A percentile compares a stretch with the other conserved stretches of the same genome.
phyloP scores from a whole-genome alignment of 1,140 invertebrate species.

The Aphelinus atriplicis region DNA sequence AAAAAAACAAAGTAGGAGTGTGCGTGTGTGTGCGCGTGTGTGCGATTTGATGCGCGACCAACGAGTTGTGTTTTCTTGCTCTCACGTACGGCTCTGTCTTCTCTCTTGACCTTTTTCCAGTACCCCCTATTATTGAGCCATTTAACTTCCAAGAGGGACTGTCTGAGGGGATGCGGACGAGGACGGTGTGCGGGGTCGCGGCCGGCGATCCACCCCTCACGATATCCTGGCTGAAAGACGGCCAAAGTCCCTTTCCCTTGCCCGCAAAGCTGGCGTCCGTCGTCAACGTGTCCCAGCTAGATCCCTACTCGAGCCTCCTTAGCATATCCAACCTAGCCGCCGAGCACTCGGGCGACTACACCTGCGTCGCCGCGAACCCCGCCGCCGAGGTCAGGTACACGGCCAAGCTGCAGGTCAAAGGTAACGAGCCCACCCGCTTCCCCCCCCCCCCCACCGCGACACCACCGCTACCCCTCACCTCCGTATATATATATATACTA shows the following conservation, averaged over 20 bases:
- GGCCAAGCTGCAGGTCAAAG: conserved; percentile 84
- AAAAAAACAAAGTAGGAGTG: not conserved
- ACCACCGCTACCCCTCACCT: too few species aligned
- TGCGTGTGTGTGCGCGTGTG: not conserved
- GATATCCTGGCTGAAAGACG: conserved; percentile 83
- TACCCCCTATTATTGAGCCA: conserved; percentile 85
- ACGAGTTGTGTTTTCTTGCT: conserved; percentile 63
- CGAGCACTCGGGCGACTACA: conserved; percentile 82
- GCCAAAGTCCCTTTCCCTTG: conserved; percentile 68
- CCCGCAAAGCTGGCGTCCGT: conserved; percentile 69
- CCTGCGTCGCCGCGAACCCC: conserved; percentile 82
- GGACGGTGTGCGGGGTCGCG: conserved; percentile 85
- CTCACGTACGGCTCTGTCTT: conserved; percentile 72
- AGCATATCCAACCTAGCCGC: conserved; percentile 80
- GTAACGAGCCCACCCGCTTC: conserved; percentile 69
- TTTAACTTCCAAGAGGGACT: conserved; percentile 85
- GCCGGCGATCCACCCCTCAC: conserved; percentile 80
- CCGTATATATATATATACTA: too few species aligned
- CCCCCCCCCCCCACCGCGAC: not conserved
- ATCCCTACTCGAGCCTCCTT: conserved; percentile 79
- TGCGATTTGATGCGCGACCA: not conserved
- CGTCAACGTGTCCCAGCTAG: conserved; percentile 77
- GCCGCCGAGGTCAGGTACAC: conserved; percentile 83
- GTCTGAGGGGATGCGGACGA: conserved; percentile 84
- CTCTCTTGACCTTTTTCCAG: conserved; percentile 75